These are phyloP conservation scores for Megaceryle alcyon DNA, from an alignment of 2,797 vertebrate genomes.

Conservation along the genomic window DNA sequence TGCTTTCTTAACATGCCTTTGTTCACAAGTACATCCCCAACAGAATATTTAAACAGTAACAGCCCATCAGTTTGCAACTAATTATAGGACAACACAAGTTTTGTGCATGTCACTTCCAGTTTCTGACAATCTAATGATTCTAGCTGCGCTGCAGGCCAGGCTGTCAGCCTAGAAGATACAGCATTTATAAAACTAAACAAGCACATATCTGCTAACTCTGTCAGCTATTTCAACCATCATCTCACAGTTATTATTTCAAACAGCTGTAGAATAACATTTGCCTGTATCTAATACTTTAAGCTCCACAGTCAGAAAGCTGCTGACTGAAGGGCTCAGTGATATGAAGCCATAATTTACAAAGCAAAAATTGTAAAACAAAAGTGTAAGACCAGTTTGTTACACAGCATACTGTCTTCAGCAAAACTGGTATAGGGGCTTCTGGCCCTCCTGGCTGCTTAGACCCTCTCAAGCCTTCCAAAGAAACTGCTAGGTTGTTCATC, in stretches of 20 bases:
- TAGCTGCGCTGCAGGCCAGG: not conserved
- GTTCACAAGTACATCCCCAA: not conserved
- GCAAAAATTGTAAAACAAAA: not conserved
- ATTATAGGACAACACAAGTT: not conserved
- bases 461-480: not conserved
- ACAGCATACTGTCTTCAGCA: not conserved
- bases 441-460: not conserved
- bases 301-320: not conserved
- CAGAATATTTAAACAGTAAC: not conserved
- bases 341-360: not conserved
- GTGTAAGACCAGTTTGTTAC: not conserved
- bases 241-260: constrained; percentile 28
- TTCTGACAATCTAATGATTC: not conserved
- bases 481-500: not conserved
- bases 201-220: not conserved
- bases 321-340: constrained; percentile 2
- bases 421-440: not conserved
- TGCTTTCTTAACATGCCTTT: not conserved
- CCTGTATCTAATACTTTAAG: constrained; percentile 14
- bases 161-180: not conserved
- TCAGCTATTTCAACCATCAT: constrained; percentile 2
- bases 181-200: not conserved
- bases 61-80: not conserved
- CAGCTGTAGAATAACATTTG: constrained; percentile 19
- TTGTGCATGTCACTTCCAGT: not conserved